Percentiles rank a stretch among this genome's conserved stretches.
phyloP scores from a whole-genome alignment of 1,140 invertebrate species.

The Chlorops oryzae region DNA sequence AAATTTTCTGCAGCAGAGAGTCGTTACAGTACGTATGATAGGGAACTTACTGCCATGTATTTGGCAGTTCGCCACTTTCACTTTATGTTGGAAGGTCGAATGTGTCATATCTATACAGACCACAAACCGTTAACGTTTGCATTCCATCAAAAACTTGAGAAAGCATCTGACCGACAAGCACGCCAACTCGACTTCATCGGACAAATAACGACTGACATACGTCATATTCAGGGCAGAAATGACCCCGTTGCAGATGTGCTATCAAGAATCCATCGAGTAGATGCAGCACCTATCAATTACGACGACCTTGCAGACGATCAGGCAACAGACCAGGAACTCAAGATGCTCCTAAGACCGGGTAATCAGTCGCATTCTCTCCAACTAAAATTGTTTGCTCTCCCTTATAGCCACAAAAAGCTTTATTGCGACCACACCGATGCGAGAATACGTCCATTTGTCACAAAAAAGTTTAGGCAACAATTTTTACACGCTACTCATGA shows the following conservation, averaged over 20 bases:
- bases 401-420: neutral
- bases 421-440: neutral
- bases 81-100: neutral
- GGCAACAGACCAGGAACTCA: neutral
- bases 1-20: neutral
- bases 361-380: neutral
- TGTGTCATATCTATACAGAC: neutral
- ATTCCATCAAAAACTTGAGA: conserved; percentile 2
- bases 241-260: neutral
- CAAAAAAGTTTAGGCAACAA: neutral
- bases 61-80: neutral
- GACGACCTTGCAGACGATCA: neutral
- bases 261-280: neutral
- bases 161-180: neutral
- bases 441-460: neutral
- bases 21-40: conserved; percentile 7
- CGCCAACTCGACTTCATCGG: neutral
- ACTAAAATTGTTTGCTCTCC: neutral
- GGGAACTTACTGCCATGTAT: neutral
- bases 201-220: neutral
- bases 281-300: neutral
- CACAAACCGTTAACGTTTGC: conserved; percentile 4
- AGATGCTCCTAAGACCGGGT: neutral
- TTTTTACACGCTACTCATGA: too few species aligned
- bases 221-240: neutral